Conservation (phyloP, 2,113 vertebrate genomes). For the Grammomys surdaster region DNA sequence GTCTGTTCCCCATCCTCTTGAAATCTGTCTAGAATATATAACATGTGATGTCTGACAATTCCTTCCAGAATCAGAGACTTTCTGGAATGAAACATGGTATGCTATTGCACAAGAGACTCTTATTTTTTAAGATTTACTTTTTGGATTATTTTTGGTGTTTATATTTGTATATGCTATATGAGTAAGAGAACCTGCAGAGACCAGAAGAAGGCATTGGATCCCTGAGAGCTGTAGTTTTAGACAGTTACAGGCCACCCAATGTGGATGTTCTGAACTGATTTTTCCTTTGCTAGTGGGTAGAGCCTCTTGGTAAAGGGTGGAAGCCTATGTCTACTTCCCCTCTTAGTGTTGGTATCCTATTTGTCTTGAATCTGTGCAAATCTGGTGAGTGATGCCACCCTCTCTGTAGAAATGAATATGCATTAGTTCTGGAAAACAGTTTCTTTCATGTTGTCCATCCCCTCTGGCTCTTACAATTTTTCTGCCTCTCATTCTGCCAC, state of each 20-base stretch:
- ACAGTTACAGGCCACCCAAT: too few species aligned
- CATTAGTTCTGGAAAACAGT: too few species aligned
- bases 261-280: neutral
- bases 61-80: slow-evolving; percentile 23
- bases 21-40: slow-evolving; percentile 1
- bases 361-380: neutral
- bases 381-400: neutral
- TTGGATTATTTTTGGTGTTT: neutral
- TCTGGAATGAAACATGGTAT: slow-evolving; percentile 60
- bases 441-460: neutral
- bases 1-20: slow-evolving; percentile 10
- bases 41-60: neutral
- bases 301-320: neutral
- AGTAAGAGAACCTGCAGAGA: neutral
- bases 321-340: neutral
- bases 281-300: neutral
- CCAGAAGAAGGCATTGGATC: neutral
- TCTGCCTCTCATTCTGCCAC: neutral
- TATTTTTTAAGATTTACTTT: neutral
- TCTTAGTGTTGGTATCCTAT: neutral
- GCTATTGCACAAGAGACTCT: neutral
- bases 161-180: neutral
- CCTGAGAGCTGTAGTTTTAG: neutral
- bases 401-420: too few species aligned
- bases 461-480: neutral